phyloP scores from a whole-genome alignment of 2,797 vertebrate genomes.

The Arnoldichthys spilopterus region DNA sequence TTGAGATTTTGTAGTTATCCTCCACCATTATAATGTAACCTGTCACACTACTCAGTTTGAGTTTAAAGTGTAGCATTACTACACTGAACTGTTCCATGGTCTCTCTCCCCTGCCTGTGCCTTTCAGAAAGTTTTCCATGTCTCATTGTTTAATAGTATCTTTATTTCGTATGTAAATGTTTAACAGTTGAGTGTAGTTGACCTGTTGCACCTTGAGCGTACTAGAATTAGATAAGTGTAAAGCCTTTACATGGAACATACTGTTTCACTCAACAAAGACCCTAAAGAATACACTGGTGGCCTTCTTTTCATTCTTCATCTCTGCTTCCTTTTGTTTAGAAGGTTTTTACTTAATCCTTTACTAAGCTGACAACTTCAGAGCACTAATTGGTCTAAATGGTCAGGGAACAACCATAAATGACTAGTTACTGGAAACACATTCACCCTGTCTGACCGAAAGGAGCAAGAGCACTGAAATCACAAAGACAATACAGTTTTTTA shows the following conservation, averaged over 20 bases:
- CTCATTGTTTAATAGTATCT: neutral
- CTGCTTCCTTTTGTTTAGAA: slow-evolving; percentile 24
- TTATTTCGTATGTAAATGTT: neutral
- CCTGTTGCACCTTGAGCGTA: neutral
- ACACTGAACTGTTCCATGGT: neutral
- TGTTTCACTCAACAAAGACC: neutral
- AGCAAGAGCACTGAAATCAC: neutral
- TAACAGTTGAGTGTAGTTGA: neutral
- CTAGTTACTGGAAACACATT: slow-evolving; percentile 49
- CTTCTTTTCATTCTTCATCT: neutral
- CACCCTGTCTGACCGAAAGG: slow-evolving; percentile 44
- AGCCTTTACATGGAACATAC: neutral
- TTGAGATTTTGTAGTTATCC: neutral
- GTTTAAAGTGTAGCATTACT: neutral
- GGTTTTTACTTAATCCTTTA: slow-evolving; percentile 65
- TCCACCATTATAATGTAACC: neutral
- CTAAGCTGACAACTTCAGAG: slow-evolving; percentile 74
- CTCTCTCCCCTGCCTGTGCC: neutral
- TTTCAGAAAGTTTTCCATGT: neutral
- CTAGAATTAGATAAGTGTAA: neutral
- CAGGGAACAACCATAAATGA: slow-evolving; percentile 52
- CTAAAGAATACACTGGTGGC: slow-evolving; percentile 4
- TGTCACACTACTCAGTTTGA: neutral
- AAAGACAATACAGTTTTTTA: neutral
- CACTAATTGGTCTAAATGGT: slow-evolving; percentile 60